Evolutionary conservation across 2,113 vertebrate genomes (phyloP).

Genomic region (Globicephala melas): DNA sequence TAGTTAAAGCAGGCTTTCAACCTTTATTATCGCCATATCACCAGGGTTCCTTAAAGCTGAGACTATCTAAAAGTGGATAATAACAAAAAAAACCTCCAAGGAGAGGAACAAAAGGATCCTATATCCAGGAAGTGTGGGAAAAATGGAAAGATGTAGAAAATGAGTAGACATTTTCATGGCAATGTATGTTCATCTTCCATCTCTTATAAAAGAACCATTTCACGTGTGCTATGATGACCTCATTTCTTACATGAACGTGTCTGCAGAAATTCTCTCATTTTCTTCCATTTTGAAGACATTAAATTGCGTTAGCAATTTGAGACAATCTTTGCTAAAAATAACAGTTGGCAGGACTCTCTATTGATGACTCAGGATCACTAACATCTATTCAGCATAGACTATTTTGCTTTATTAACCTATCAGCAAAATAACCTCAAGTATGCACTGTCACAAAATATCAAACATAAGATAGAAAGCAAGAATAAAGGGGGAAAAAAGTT

Average conservation of each 20-base stretch:
- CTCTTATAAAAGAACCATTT: slow-evolving; percentile 36
- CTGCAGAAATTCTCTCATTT: neutral
- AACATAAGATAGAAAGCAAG: neutral
- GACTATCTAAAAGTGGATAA: slow-evolving; percentile 30
- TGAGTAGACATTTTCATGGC: neutral
- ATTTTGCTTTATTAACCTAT: slow-evolving; percentile 1
- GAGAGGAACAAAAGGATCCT: neutral
- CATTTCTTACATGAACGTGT: neutral
- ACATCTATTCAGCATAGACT: neutral
- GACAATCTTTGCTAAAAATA: neutral
- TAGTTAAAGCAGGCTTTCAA: neutral
- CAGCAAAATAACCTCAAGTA: neutral
- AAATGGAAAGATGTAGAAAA: neutral
- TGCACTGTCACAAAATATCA: neutral
- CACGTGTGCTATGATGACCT: neutral
- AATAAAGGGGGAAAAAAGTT: neutral
- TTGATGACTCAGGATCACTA: neutral
- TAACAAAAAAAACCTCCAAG: slow-evolving; percentile 17
- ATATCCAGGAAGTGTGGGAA: neutral
- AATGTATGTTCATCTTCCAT: neutral
- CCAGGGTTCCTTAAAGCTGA: neutral
- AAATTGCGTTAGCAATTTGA: neutral
- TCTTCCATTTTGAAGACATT: slow-evolving; percentile 19
- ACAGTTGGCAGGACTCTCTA: neutral
- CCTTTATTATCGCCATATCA: slow-evolving; percentile 30